phyloP scores from a whole-genome alignment of 2,113 vertebrate species.

The Rhynchomys soricoides region DNA sequence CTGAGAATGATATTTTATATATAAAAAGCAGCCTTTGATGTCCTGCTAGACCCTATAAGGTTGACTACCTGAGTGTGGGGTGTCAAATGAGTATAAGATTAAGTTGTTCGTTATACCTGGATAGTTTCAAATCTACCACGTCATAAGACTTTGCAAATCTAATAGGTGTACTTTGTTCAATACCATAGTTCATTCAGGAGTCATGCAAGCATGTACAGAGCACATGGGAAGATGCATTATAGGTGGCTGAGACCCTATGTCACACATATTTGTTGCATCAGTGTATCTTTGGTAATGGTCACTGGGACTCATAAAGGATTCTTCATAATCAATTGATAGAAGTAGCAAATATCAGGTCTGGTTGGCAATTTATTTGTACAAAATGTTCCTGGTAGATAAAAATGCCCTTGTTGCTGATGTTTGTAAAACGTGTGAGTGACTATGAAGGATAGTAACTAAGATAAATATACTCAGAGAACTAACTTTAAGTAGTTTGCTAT shows the following conservation, averaged over 20 bases:
- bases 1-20: neutral
- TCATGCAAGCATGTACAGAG: neutral
- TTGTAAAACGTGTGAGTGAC: rapidly evolving
- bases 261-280: neutral
- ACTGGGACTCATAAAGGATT: neutral
- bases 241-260: neutral
- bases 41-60: neutral
- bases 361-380: neutral
- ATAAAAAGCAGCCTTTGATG: neutral
- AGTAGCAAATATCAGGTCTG: neutral
- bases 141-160: neutral
- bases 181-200: neutral
- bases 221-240: neutral
- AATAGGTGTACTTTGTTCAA: neutral
- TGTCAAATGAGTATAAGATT: neutral
- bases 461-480: neutral
- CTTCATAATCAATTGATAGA: neutral
- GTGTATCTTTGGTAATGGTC: neutral
- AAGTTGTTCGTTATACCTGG: neutral
- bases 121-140: neutral
- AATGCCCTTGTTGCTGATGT: neutral
- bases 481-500: neutral
- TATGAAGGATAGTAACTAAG: neutral
- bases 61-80: neutral
- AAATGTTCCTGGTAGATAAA: neutral